Percentiles rank a stretch among this genome's conserved stretches.
phyloP scores from a whole-genome alignment of 2,113 vertebrate species.

The Hemiprocne comata region DNA sequence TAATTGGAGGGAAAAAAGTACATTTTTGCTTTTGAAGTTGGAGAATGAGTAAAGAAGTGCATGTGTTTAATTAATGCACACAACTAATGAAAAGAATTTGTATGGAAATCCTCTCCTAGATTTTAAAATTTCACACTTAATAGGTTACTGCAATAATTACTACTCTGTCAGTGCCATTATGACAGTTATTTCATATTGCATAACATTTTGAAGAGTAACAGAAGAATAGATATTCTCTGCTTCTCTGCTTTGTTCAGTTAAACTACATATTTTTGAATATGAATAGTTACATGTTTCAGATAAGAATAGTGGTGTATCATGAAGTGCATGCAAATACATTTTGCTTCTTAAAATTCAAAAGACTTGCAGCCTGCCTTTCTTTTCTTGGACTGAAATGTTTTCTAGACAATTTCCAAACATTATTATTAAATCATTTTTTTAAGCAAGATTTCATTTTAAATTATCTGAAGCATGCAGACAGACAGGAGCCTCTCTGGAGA shows the following conservation, averaged over 20 bases:
- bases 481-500: background rate
- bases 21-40: background rate
- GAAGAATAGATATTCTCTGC: background rate
- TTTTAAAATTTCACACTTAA: background rate
- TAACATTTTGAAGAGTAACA: background rate
- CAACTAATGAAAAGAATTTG: background rate
- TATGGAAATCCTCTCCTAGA: background rate
- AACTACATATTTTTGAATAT: background rate
- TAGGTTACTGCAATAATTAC: background rate
- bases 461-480: background rate
- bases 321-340: background rate
- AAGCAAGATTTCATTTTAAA: background rate
- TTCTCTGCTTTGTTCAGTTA: background rate
- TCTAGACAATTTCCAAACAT: background rate
- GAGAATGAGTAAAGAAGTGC: background rate
- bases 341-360: background rate
- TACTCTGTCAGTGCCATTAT: background rate
- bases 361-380: background rate
- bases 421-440: background rate
- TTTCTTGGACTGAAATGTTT: background rate
- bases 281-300: background rate
- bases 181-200: background rate
- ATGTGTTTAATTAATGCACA: background rate
- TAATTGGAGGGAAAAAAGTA: background rate
- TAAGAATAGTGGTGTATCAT: background rate